Conservation (phyloP, 2,888 invertebrate genomes). For the Tethea ocularis region DNA sequence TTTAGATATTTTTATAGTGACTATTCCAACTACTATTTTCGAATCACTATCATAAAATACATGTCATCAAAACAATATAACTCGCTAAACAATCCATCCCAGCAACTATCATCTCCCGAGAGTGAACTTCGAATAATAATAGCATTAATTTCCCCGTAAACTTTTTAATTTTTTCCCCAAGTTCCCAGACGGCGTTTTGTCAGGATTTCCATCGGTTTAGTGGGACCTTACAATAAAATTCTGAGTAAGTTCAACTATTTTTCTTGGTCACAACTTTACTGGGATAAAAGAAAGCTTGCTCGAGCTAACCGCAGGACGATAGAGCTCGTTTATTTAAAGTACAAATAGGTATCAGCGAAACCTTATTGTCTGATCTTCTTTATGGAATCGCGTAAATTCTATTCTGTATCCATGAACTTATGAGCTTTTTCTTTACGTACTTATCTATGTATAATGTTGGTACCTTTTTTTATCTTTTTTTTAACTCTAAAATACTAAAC, state of each 20-base stretch:
- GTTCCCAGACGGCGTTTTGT: conserved; percentile 47
- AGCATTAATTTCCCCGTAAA: conserved; percentile 18
- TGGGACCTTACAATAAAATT: conserved; percentile 31
- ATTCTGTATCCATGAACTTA: neutral
- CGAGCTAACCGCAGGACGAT: conserved; percentile 37
- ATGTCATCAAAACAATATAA: neutral
- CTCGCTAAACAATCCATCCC: neutral
- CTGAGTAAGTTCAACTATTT: conserved; percentile 41
- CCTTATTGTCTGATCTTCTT: conserved; percentile 19
- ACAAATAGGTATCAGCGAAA: conserved; percentile 22
- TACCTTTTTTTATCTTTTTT: too few relatives aligned
- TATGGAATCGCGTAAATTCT: conserved; percentile 13
- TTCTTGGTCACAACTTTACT: conserved; percentile 38
- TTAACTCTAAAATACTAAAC: too few relatives aligned
- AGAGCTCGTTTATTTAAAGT: conserved; percentile 34
- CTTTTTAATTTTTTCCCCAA: conserved; percentile 21
- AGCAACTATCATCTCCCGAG: neutral
- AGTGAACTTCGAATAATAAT: conserved; percentile 16
- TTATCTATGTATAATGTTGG: too few relatives aligned
- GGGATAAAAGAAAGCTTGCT: conserved; percentile 42
- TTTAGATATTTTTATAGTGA: too few relatives aligned
- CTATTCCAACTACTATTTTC: too few relatives aligned
- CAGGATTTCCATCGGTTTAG: conserved; percentile 33
- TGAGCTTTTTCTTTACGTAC: neutral
- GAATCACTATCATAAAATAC: neutral